Evolutionary conservation across 2,113 vertebrate genomes (phyloP).

Genomic region (rabbit (Oryctolagus cuniculus)): DNA sequence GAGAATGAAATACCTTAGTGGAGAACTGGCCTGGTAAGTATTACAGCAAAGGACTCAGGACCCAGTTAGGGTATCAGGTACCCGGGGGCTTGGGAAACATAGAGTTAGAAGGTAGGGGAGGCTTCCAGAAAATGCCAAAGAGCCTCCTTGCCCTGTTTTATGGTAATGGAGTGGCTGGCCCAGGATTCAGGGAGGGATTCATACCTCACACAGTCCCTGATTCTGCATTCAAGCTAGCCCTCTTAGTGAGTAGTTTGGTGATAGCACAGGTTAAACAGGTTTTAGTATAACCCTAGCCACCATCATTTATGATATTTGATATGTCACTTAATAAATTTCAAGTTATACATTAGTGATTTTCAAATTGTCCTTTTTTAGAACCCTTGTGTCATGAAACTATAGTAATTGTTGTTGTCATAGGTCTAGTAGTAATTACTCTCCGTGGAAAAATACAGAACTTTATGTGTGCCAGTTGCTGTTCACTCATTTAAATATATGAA

Average conservation of each 20-base stretch:
- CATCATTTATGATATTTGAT: not conserved
- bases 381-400: not conserved
- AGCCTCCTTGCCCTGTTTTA: not conserved
- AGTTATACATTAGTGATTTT: slow-evolving; percentile 9
- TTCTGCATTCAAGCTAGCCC: not conserved
- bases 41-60: not conserved
- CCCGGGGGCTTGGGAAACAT: not conserved
- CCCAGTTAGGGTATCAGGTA: not conserved
- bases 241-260: not conserved
- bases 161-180: not conserved
- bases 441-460: slow-evolving; percentile 21
- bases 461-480: not conserved
- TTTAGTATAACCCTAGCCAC: not conserved
- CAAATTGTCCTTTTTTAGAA: not conserved
- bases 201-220: not conserved
- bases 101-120: not conserved
- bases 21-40: not conserved
- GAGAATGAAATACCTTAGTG: not conserved
- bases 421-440: not conserved
- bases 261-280: not conserved
- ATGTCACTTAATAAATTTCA: not conserved
- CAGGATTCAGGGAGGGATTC: not conserved
- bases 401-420: not conserved
- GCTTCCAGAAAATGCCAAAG: not conserved
- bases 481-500: slow-evolving; percentile 11